Conservation (phyloP, 2,888 invertebrate genomes). For the Brenthis daphne region DNA sequence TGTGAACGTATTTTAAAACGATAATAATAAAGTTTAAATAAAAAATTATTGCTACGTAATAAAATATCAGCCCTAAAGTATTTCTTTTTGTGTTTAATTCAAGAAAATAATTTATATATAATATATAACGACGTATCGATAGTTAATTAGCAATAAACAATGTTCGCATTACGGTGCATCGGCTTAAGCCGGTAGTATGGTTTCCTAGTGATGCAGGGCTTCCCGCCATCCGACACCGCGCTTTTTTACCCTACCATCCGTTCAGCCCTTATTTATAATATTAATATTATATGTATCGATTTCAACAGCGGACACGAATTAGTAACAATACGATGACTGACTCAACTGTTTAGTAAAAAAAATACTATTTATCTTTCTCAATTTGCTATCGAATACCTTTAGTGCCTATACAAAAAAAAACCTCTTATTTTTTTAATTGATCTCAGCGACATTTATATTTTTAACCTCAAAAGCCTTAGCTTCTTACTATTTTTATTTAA, state of each 20-base stretch:
- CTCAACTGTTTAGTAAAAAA: slow-evolving; percentile 1
- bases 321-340: slow-evolving; percentile 1
- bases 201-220: slow-evolving; percentile 61
- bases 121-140: slow-evolving; percentile 4
- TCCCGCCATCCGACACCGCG: slow-evolving; percentile 54
- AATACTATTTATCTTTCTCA: not conserved
- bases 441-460: not conserved
- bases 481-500: not conserved
- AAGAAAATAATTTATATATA: not conserved
- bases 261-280: slow-evolving; percentile 40
- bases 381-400: not conserved
- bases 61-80: not conserved
- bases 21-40: too few relatives aligned
- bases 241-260: slow-evolving; percentile 51
- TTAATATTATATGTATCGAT: slow-evolving; percentile 38
- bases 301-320: slow-evolving; percentile 24
- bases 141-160: slow-evolving; percentile 24
- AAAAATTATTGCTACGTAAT: too few relatives aligned
- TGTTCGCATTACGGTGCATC: slow-evolving; percentile 29
- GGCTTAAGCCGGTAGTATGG: slow-evolving; percentile 70
- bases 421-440: too few relatives aligned
- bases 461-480: not conserved
- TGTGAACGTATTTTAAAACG: too few relatives aligned
- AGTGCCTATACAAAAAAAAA: too few relatives aligned
- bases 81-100: not conserved